Conservation (phyloP, 2,888 invertebrate species). For the Hesperia comma region DNA sequence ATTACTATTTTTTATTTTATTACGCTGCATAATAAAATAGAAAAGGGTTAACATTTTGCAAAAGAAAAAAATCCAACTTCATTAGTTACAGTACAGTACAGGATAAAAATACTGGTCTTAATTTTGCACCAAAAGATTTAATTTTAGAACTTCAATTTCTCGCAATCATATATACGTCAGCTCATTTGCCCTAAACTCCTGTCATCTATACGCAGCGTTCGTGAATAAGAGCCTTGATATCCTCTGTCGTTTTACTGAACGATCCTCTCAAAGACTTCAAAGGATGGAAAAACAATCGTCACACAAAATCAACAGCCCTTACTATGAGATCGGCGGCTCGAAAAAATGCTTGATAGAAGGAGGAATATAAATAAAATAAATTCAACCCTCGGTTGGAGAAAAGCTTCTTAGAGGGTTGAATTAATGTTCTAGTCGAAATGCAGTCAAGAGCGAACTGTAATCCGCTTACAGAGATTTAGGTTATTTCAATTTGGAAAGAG, state of each 20-base stretch:
- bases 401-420: conserved; percentile 10
- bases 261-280: neutral
- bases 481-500: conserved; percentile 5
- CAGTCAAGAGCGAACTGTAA: conserved; percentile 8
- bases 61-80: no score
- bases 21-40: no score
- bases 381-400: neutral
- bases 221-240: neutral
- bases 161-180: neutral
- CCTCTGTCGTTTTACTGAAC: neutral
- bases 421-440: conserved; percentile 7
- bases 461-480: neutral
- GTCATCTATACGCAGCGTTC: neutral
- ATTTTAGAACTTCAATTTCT: neutral
- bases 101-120: no score
- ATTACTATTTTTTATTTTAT: no score
- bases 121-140: no score
- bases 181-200: neutral
- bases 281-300: conserved; percentile 1
- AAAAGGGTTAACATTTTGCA: no score
- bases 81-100: no score
- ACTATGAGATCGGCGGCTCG: neutral
- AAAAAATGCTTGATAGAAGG: neutral
- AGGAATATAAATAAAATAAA: conserved; percentile 2
- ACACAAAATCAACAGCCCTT: conserved; percentile 6